Base-by-base conservation (phyloP, 2,797 vertebrate genomes). In the Rhinatrema bivittatum region DNA sequence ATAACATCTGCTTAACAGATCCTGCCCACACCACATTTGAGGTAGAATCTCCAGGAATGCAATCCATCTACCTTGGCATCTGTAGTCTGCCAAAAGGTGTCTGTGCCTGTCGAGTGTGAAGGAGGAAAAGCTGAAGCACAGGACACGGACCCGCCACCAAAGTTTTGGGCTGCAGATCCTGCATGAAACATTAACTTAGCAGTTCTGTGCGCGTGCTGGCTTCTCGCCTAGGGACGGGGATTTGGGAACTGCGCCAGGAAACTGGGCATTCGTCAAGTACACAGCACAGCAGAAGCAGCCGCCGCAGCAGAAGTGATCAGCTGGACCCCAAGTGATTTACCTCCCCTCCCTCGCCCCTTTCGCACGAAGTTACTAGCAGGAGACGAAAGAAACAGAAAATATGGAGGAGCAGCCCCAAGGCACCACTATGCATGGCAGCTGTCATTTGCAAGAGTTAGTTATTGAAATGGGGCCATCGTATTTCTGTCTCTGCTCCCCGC, bases 301-400 rank as follows among this genome's bases (percentile, higher is more conserved):
- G n/a, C n/a, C 50, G 49, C 46, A 66, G 53, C 62, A 78, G 65
- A 68, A 69, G 52, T 50, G 46, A 57, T 51, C 48, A 40, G 26
- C 56, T 53, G 57, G n/a, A 31, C 56, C 29, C 42, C 42, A n/a
- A n/a, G n/a, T n/a, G n/a, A n/a, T n/a, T n/a, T n/a, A 13, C 12
- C 47, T 58, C 48, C 55, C 7, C 32, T 53, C 53, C 49, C 34
- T 16, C 17, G n/a, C 49, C 44, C 39, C 33, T 49, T 18, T 1
- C 1, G 1, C 0, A 2, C 44, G 34, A 50, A 46, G 46, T 45
- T 34, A 43, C 46, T 20, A 36, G 35, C 30, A 39, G 35, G 15
- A 26, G 46, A 39, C 30, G 14, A 16, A 20, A 24, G 29, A 40
- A 3, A 25, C 5, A 29, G 28, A 11, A 11, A 19, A 10, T 10